Evolutionary conservation across 2,113 vertebrate species (phyloP).

Genomic region (Corythoichthys intestinalis): DNA sequence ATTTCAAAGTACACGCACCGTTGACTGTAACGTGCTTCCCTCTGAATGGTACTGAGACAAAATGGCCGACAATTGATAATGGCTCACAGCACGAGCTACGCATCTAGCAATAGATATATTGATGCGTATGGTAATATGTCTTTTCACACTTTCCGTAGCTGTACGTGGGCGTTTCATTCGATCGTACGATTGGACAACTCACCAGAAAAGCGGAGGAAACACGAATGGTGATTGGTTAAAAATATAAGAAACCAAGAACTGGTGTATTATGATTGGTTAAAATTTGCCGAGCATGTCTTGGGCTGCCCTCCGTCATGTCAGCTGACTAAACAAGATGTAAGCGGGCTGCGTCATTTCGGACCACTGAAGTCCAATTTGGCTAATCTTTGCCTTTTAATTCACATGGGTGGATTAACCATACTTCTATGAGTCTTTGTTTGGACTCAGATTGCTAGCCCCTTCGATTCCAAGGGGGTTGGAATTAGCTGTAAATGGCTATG

Average conservation of each 20-base stretch:
- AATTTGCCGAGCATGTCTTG: neutral
- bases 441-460: neutral
- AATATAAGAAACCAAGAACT: neutral
- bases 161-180: conserved; percentile 35
- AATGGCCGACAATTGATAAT: too few species aligned
- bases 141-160: conserved; percentile 46
- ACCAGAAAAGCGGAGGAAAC: neutral
- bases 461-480: conserved; percentile 36
- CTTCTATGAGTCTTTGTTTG: neutral
- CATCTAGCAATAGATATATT: too few species aligned
- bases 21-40: too few species aligned
- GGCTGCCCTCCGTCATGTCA: neutral
- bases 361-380: neutral
- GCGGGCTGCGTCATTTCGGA: neutral
- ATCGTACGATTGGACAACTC: conserved; percentile 60
- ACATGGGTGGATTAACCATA: neutral
- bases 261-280: conserved; percentile 50
- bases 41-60: too few species aligned
- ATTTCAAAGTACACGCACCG: too few species aligned
- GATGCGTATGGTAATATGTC: conserved; percentile 30
- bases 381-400: neutral
- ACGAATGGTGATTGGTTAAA: conserved; percentile 53
- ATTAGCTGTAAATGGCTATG: conserved; percentile 19
- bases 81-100: too few species aligned
- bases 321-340: conserved; percentile 9